phyloP scores from a whole-genome alignment of 2,888 invertebrate genomes.

The Steinernema scapterisci region DNA sequence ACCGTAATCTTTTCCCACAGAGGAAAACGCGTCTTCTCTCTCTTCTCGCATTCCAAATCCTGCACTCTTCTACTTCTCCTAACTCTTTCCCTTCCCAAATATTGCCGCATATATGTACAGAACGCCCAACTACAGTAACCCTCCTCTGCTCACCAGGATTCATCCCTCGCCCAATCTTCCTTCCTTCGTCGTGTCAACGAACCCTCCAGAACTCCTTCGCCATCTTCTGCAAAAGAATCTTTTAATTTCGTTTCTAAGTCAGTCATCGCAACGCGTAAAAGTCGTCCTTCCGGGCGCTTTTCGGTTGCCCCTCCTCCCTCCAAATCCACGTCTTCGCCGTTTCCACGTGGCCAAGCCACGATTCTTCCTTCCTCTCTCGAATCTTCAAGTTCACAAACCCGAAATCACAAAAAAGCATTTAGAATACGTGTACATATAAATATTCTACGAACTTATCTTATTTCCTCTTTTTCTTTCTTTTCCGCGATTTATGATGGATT shows the following conservation, averaged over 20 bases:
- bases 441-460: constrained; percentile 22
- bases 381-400: background rate
- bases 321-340: background rate
- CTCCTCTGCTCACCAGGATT: constrained; percentile 15
- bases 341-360: no score
- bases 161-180: background rate
- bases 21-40: constrained; percentile 30
- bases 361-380: background rate
- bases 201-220: background rate
- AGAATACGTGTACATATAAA: constrained; percentile 33
- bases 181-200: background rate
- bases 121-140: background rate
- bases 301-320: no score
- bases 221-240: background rate
- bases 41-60: constrained; percentile 9
- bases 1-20: constrained; percentile 22
- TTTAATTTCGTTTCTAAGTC: constrained; percentile 12
- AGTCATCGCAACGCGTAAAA: background rate
- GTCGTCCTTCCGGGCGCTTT: background rate
- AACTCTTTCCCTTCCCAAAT: background rate
- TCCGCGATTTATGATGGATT: background rate
- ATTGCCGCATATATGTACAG: constrained; percentile 26
- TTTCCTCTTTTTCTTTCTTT: background rate
- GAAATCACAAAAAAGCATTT: constrained; percentile 32
- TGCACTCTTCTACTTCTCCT: no score